Base-by-base conservation (phyloP, 2,888 invertebrate genomes). In the Drosophila nigricruria region DNA sequence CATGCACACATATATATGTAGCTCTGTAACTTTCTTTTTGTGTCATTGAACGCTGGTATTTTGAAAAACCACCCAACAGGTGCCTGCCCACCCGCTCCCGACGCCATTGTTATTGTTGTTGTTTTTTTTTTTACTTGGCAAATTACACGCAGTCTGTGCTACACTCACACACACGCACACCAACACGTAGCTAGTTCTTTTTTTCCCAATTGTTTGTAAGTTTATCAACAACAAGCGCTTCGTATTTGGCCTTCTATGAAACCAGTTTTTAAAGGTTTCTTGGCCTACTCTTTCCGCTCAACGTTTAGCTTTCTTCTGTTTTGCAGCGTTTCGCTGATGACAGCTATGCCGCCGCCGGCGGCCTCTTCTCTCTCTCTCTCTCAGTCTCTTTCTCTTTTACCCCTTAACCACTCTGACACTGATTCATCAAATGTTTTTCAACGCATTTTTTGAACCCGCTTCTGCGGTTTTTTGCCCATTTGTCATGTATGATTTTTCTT, bases 211-310 rank as follows among this genome's bases (percentile, higher is more conserved):
- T 76, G 73, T 61, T 73, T 76, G 79, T 73, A 65, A 80, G 59
- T 65, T 79, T 76, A 74, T 70, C 81, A 81, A 62, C 73, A 76
- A 59, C 53, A 52, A 52, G 45, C 43, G 61, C 53, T 60, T 77
- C 72, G 36, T 30, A 47, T 59, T 79, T 68, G 88, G 88, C 88
- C 83, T 84, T 83, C 86, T 82, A 68, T 70, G 63, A 88, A 83
- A 83, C 83, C 83, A 85, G 83, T 88, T 88, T 88, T 85, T 72
- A 77, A 78, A 83, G 70, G 72, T 84, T 85, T 83, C 82, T 81
- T 76, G 66, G 78, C 73, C 73, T 73, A 70, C 77, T 73, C 76
- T 88, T 76, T 72, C 71, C 70, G 66, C 81, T 71, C 73, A 63
- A 54, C 71, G 73, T 88, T 84, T 82, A 84, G 83, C 83, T 84